Conservation (phyloP, 2,888 invertebrate genomes). For the Laothoe populi region DNA sequence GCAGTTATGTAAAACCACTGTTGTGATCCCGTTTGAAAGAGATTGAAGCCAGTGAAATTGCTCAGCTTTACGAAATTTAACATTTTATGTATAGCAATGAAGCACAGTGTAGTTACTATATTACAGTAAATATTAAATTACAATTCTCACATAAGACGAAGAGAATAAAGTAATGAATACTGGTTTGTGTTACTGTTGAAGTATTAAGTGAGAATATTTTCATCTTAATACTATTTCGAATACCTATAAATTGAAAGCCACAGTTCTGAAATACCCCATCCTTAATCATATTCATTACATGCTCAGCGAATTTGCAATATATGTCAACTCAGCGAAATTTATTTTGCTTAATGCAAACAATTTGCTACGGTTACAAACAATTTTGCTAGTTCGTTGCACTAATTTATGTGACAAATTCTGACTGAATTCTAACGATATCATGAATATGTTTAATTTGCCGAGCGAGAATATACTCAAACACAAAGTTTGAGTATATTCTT, state of each 20-base stretch:
- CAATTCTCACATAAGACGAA: neutral
- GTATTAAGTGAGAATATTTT: neutral
- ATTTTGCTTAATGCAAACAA: conserved; percentile 31
- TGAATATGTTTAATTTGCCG: neutral
- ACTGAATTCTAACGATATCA: neutral
- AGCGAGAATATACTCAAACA: no score
- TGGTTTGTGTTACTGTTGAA: neutral
- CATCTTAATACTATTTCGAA: neutral
- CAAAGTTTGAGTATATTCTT: no score
- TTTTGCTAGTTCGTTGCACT: neutral
- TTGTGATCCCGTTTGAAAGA: no score
- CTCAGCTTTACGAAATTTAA: no score
- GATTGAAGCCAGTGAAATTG: no score
- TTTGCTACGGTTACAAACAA: neutral
- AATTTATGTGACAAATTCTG: neutral
- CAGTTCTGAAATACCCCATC: neutral
- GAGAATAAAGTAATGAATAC: neutral
- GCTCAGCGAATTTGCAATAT: conserved; percentile 33
- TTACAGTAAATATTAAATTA: no score
- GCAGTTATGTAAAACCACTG: no score
- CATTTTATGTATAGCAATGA: no score
- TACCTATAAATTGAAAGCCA: neutral
- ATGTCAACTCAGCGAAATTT: conserved; percentile 38
- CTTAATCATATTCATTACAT: conserved; percentile 25
- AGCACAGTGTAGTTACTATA: no score